Conservation (phyloP, 1,140 invertebrate genomes). For the Alviniconcha marisindica region DNA sequence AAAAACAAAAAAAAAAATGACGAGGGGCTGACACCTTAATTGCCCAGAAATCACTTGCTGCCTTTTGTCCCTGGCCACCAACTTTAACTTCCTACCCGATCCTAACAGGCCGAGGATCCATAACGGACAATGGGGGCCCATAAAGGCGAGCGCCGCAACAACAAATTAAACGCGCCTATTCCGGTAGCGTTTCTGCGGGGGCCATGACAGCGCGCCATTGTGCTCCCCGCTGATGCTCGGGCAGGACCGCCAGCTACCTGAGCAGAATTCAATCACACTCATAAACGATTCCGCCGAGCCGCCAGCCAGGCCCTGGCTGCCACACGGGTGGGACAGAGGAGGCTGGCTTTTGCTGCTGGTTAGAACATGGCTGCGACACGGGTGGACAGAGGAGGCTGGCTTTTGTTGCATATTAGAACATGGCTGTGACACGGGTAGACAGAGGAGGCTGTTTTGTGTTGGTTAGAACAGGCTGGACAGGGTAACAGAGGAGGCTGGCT, state of each 20-base stretch:
- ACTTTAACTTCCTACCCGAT: not conserved
- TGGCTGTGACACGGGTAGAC: too few relatives aligned
- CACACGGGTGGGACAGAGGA: not conserved
- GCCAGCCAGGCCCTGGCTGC: not conserved
- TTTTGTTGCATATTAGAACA: too few relatives aligned
- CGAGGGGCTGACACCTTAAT: slow-evolving; percentile 11
- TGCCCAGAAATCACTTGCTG: not conserved
- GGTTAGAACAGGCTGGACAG: too few relatives aligned
- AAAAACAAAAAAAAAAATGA: not conserved
- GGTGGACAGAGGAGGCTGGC: too few relatives aligned
- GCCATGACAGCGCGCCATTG: slow-evolving; percentile 15
- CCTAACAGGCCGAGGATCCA: too few relatives aligned
- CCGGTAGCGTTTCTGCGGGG: not conserved
- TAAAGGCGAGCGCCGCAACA: not conserved
- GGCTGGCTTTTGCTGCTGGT: too few relatives aligned
- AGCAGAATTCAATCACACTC: slow-evolving; percentile 15
- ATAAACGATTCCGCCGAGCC: not conserved
- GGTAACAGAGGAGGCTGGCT: too few relatives aligned
- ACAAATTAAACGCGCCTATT: not conserved
- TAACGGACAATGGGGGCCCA: not conserved
- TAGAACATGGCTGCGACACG: too few relatives aligned
- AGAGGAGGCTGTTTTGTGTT: too few relatives aligned
- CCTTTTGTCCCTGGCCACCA: not conserved
- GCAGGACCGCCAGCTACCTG: not conserved
- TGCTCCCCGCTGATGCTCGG: not conserved